Conservation (phyloP, 2,888 invertebrate genomes). For the Thera britannica region DNA sequence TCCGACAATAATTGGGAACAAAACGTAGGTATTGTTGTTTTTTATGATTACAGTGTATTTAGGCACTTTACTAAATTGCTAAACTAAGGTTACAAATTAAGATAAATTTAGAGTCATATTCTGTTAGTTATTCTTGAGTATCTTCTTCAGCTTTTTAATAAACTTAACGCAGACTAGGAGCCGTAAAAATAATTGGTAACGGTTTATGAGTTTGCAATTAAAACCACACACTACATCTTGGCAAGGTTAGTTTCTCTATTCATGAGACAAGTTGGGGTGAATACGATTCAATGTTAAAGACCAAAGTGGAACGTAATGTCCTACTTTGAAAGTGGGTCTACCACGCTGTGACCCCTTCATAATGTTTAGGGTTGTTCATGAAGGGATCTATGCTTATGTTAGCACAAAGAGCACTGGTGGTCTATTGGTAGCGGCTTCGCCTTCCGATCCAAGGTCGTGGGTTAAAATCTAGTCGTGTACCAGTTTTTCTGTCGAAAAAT, state of each 20-base stretch:
- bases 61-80: too few relatives aligned
- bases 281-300: slow-evolving; percentile 19
- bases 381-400: slow-evolving; percentile 1
- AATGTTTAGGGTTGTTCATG: slow-evolving; percentile 2
- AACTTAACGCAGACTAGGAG: not conserved
- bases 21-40: too few relatives aligned
- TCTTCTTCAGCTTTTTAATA: not conserved
- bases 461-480: too few relatives aligned
- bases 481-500: too few relatives aligned
- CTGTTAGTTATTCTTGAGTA: not conserved
- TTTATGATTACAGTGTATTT: too few relatives aligned
- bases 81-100: not conserved
- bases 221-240: slow-evolving; percentile 18
- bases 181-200: slow-evolving; percentile 10
- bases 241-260: slow-evolving; percentile 10
- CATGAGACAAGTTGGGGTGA: slow-evolving; percentile 20
- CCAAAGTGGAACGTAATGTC: slow-evolving; percentile 15
- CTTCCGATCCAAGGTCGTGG: too few relatives aligned
- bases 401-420: not conserved
- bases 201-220: slow-evolving; percentile 21
- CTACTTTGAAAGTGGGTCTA: slow-evolving; percentile 15
- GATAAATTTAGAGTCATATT: not conserved
- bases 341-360: slow-evolving; percentile 9
- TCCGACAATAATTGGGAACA: too few relatives aligned
- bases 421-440: too few relatives aligned